Conservation (phyloP, 2,888 invertebrate species). For the Orthosia incerta region DNA sequence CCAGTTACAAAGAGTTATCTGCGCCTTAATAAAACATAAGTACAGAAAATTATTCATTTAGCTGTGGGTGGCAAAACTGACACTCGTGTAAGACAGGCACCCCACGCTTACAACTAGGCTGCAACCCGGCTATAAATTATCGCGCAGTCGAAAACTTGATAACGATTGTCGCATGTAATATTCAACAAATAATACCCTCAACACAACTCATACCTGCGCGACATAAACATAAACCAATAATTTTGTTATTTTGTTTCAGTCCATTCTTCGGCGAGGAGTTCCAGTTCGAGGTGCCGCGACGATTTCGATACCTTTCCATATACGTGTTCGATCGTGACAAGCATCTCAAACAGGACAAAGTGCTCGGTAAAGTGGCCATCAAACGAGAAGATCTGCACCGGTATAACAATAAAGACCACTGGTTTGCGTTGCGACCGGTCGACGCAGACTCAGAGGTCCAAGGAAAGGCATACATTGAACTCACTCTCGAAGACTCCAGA, state of each 20-base stretch:
- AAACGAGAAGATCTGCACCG: conserved; percentile 96
- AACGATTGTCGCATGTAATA: conserved; percentile 73
- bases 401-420: conserved; percentile 97
- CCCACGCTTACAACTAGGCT: conserved; percentile 74
- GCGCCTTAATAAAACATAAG: conserved; percentile 3
- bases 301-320: conserved; percentile 96
- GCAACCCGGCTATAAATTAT: conserved; percentile 72
- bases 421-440: conserved; percentile 96
- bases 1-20: too few species aligned
- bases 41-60: conserved; percentile 49
- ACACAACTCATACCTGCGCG: conserved; percentile 59
- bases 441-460: conserved; percentile 98
- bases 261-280: conserved; percentile 98
- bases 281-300: conserved; percentile 97
- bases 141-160: conserved; percentile 74
- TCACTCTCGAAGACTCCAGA: conserved; percentile 92
- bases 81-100: conserved; percentile 71
- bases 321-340: conserved; percentile 97
- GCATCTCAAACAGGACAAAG: conserved; percentile 96
- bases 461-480: conserved; percentile 96
- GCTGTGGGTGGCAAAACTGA: conserved; percentile 71
- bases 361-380: conserved; percentile 95
- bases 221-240: not conserved
- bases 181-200: conserved; percentile 70
- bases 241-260: conserved; percentile 88